Percentiles rank a stretch among this genome's conserved stretches.
Evolutionary conservation across 1,140 invertebrate genomes (phyloP).

Genomic region (Tetramorium alpestre): DNA sequence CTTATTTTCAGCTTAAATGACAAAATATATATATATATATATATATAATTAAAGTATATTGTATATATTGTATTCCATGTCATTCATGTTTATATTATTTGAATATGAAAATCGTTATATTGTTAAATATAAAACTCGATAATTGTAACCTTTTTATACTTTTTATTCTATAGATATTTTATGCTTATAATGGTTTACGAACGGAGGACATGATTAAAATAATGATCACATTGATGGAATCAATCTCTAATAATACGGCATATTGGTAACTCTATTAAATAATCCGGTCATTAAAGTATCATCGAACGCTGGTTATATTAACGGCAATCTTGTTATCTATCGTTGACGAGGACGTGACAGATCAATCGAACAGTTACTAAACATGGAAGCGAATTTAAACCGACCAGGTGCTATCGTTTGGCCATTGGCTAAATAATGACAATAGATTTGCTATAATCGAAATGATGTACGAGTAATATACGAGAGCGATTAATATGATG

Average conservation of each 20-base stretch:
- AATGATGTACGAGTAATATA: neutral
- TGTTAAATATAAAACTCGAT: neutral
- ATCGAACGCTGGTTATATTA: neutral
- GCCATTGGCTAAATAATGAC: constrained; percentile 30
- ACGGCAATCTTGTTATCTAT: constrained; percentile 7
- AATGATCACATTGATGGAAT: neutral
- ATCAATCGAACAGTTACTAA: constrained; percentile 26
- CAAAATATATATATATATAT: neutral
- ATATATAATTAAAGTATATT: neutral
- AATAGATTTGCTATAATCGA: neutral
- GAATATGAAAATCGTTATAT: neutral
- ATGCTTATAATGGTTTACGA: neutral
- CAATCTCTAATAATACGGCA: constrained; percentile 27
- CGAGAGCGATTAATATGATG: neutral
- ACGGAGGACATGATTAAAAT: neutral
- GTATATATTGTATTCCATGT: neutral
- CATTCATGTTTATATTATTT: neutral
- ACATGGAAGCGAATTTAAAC: constrained; percentile 52
- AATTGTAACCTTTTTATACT: neutral
- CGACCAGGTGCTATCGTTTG: neutral
- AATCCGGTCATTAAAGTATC: constrained; percentile 23
- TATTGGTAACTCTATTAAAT: constrained; percentile 1
- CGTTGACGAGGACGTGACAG: neutral
- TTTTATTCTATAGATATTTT: neutral
- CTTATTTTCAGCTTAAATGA: neutral